Evolutionary conservation across 2,113 vertebrate genomes (phyloP), one percentile per base, ranked within the genome.

Genomic region (Bubalus kerabau): DNA sequence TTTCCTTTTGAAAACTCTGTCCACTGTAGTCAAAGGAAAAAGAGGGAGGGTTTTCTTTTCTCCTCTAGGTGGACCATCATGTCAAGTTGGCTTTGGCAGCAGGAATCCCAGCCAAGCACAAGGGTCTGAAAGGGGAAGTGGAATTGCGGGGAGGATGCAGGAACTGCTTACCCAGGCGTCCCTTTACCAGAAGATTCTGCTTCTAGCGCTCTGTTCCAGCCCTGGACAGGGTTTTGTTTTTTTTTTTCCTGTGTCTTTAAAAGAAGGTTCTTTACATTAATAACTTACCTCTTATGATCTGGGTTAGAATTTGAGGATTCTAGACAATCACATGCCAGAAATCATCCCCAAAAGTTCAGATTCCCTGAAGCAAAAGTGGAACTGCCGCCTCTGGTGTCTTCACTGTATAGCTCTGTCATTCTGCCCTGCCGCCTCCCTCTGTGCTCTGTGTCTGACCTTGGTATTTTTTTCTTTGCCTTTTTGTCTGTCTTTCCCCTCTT

Each of bases 401-500:
- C 24, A 52, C 50, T 56, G 11, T 50, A 2, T 2, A 16, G 13
- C 81, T 80, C 88, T 94, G 10, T 26, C 15, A 0, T 57, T 74
- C 46, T 46, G 11, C 23, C 26, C 40, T 23, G 19, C 46, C 14
- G 21, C 23, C 48, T 83, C n/a, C 21, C 2, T 46, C 60, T 48
- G 21, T n/a, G 40, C 48, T 93, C 90, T 50, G 12, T 67, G 67
- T 94, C 76, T 93, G 40, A 96, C 80, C 17, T 95, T 32, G 86
- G 32, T 78, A 7, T 95, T 90, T 54, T 50, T 94, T 52, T 97
- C 90, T 91, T 84, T 87, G 84, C 71, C 94, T 92, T 83, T 48
- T 74, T 88, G 40, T 90, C 28, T n/a, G 56, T 54, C 56, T 96
- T 83, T 96, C 60, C 95, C 54, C 30, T 97, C n/a, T 19, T 96